Conservation (phyloP, 23 tunicate genomes). For the Botrylloides violaceus region DNA sequence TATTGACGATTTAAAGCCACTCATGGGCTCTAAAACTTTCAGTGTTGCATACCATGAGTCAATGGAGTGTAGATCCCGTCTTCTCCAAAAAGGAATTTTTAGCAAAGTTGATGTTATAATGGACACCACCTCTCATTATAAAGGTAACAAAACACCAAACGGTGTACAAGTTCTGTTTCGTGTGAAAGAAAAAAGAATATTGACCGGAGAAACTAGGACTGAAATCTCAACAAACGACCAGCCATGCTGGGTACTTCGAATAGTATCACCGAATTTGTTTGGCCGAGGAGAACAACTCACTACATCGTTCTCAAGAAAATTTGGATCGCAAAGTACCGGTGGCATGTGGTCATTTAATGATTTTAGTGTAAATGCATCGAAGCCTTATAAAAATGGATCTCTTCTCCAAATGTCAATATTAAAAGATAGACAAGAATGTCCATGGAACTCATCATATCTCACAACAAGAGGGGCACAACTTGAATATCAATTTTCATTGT, state of each 20-base stretch:
- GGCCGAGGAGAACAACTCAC: conserved; percentile 76
- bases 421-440: conserved; percentile 52
- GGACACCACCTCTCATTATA: conserved; percentile 61
- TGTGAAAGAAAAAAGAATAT: conserved; percentile 48
- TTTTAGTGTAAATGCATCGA: conserved; percentile 31
- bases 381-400: conserved; percentile 35
- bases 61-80: conserved; percentile 31
- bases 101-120: conserved; percentile 51
- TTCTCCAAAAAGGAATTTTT: conserved; percentile 61
- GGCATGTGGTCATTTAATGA: conserved; percentile 47
- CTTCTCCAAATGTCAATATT: conserved; percentile 10
- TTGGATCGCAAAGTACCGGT: neutral
- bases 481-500: conserved; percentile 31
- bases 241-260: conserved; percentile 63
- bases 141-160: conserved; percentile 14
- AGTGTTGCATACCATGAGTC: conserved; percentile 42
- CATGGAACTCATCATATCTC: conserved; percentile 46
- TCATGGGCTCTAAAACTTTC: conserved; percentile 53
- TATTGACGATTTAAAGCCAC: conserved; percentile 38
- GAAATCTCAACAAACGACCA: conserved; percentile 66
- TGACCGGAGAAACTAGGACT: conserved; percentile 54
- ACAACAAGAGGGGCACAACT: conserved; percentile 35
- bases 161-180: conserved; percentile 64
- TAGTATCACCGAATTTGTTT: conserved; percentile 64
- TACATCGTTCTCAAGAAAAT: conserved; percentile 40